phyloP scores from a whole-genome alignment of 2,797 vertebrate species.

The Phataginus tetradactyla region DNA sequence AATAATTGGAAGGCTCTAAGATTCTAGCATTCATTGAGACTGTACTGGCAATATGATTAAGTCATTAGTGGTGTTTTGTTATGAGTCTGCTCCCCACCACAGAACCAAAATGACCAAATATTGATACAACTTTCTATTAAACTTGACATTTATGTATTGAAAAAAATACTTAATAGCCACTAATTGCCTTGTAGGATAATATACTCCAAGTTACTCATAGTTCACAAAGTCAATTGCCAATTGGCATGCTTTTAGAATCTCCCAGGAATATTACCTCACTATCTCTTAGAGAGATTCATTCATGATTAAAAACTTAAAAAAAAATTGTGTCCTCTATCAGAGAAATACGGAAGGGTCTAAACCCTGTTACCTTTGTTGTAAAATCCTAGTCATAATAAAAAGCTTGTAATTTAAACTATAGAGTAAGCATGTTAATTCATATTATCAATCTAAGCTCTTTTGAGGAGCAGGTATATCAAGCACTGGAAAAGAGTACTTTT shows the following conservation, averaged over 20 bases:
- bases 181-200: neutral
- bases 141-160: neutral
- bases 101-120: neutral
- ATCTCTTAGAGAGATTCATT: neutral
- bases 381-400: neutral
- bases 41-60: neutral
- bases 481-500: neutral
- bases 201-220: neutral
- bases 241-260: neutral
- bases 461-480: neutral
- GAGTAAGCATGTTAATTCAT: neutral
- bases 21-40: neutral
- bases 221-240: conserved; percentile 16
- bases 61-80: neutral
- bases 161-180: neutral
- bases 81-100: neutral
- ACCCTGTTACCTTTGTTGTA: neutral
- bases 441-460: neutral
- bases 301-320: neutral
- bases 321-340: neutral
- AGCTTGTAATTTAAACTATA: neutral
- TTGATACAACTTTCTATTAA: neutral
- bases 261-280: neutral
- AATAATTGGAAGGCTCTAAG: neutral
- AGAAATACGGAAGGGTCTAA: neutral